Conservation (phyloP, 2,888 invertebrate species). For the Pterostichus madidus region DNA sequence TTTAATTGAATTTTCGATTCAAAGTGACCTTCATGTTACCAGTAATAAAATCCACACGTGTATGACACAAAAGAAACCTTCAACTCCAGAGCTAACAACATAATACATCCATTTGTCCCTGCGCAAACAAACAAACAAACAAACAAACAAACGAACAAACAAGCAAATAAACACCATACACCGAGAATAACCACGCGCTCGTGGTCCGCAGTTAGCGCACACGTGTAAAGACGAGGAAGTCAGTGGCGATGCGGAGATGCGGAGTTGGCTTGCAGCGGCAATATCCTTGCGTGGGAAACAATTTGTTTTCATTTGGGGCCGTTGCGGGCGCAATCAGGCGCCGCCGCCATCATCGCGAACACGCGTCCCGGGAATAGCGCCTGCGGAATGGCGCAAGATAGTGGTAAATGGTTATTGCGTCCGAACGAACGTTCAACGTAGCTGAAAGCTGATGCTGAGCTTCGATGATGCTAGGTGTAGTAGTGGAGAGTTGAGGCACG, state of each 20-base stretch:
- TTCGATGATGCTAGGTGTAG: no score
- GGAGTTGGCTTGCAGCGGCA: constrained; percentile 67
- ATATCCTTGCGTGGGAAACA: constrained; percentile 76
- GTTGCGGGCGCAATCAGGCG: constrained; percentile 71
- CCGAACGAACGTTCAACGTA: constrained; percentile 1
- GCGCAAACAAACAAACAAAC: constrained; percentile 19
- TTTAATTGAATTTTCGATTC: no score
- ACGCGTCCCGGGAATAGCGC: constrained; percentile 75
- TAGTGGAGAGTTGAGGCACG: no score
- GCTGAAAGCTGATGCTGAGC: no score
- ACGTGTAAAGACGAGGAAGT: constrained; percentile 12
- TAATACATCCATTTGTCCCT: background rate
- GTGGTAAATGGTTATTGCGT: constrained; percentile 70
- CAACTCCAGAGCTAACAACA: background rate
- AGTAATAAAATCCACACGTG: constrained; percentile 7
- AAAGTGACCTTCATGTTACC: background rate
- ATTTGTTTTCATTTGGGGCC: constrained; percentile 76
- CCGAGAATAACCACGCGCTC: background rate
- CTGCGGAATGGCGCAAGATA: constrained; percentile 70
- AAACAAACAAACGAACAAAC: background rate
- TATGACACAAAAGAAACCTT: background rate
- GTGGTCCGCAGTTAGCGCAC: constrained; percentile 8
- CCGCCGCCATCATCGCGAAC: constrained; percentile 71
- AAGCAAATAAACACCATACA: background rate
- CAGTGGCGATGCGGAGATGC: background rate